Percentiles rank a stretch among this genome's conserved stretches.
Conservation (phyloP, 2,797 vertebrate genomes). For the Menidia menidia region DNA sequence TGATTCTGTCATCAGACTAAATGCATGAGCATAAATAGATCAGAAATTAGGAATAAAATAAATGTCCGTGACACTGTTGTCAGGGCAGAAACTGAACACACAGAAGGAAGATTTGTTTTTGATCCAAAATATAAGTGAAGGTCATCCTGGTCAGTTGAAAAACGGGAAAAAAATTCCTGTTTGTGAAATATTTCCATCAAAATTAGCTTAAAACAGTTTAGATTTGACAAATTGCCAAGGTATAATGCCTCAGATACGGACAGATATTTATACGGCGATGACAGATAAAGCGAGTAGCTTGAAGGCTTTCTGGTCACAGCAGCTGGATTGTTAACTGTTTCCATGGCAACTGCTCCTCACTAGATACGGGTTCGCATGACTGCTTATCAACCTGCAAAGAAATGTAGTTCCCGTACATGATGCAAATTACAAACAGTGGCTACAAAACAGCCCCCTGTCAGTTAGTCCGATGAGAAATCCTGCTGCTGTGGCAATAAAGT, state of each 20-base stretch:
- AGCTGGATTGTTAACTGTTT: constrained; percentile 71
- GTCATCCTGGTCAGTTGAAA: background rate
- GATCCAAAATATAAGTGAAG: background rate
- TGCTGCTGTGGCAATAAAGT: too few relatives aligned
- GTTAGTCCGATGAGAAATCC: background rate
- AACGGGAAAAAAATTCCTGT: background rate
- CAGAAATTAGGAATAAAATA: too few relatives aligned
- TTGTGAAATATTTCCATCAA: background rate
- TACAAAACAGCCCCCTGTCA: background rate
- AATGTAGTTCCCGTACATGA: constrained; percentile 25
- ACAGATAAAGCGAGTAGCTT: constrained; percentile 30
- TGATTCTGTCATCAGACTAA: too few relatives aligned
- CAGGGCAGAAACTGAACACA: too few relatives aligned
- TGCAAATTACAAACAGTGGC: constrained; percentile 20
- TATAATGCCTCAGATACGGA: background rate
- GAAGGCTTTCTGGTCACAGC: constrained; percentile 39
- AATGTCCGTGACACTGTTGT: too few relatives aligned
- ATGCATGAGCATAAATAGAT: too few relatives aligned
- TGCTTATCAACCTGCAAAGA: constrained; percentile 43
- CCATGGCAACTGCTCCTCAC: constrained; percentile 67
- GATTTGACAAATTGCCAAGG: background rate
- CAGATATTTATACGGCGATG: constrained; percentile 3
- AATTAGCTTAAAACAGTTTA: background rate
- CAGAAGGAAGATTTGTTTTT: background rate
- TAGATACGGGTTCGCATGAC: constrained; percentile 17